phyloP scores from a whole-genome alignment of 2,888 invertebrate genomes.

The Raillietiella orientalis region DNA sequence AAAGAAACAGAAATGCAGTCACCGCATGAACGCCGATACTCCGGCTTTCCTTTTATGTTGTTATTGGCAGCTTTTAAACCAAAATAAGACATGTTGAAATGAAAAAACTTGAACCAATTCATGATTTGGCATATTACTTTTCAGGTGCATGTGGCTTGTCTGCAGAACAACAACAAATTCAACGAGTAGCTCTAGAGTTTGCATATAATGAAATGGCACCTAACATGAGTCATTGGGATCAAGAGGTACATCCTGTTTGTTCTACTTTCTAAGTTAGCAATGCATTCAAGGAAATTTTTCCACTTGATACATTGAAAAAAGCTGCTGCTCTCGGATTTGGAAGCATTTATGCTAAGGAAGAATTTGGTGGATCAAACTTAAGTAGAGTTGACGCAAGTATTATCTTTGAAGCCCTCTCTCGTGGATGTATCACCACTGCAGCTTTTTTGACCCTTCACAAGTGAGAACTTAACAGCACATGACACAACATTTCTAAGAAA shows the following conservation, averaged over 20 bases:
- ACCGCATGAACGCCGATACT: too few species aligned
- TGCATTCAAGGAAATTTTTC: constrained; percentile 16
- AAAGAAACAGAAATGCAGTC: too few species aligned
- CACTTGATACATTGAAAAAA: constrained; percentile 16
- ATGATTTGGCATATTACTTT: too few species aligned
- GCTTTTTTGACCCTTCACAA: constrained; percentile 23
- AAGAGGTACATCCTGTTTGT: constrained; percentile 17
- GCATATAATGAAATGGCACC: constrained; percentile 19
- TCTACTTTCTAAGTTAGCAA: too few species aligned
- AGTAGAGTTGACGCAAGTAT: constrained; percentile 18
- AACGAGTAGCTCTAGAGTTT: constrained; percentile 18
- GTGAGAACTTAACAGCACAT: too few species aligned
- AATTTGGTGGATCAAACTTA: constrained; percentile 18
- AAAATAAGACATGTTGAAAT: too few species aligned
- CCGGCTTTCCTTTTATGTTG: too few species aligned
- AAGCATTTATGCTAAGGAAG: constrained; percentile 18
- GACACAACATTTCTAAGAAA: too few species aligned
- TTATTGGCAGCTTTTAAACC: too few species aligned
- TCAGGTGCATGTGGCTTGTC: constrained; percentile 14
- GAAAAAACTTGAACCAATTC: too few species aligned
- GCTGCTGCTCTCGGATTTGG: constrained; percentile 20
- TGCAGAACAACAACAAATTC: constrained; percentile 18
- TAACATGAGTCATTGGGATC: constrained; percentile 21
- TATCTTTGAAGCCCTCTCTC: constrained; percentile 21
- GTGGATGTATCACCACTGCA: constrained; percentile 20